These are phyloP conservation scores for Amphiprion ocellaris DNA, from an alignment of 2,113 vertebrate genomes.

Conservation along the genomic window DNA sequence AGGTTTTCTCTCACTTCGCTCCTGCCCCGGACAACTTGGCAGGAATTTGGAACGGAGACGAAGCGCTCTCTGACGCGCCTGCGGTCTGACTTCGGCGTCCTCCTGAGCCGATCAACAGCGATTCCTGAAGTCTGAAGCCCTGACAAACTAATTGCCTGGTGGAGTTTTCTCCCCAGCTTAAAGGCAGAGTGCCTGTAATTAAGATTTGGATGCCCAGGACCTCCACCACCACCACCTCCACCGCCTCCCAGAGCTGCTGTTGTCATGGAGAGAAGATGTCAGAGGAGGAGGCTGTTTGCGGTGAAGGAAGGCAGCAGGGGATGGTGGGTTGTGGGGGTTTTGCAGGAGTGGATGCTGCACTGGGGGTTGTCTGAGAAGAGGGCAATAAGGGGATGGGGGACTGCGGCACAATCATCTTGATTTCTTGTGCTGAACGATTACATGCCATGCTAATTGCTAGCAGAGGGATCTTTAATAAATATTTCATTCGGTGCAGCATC, in stretches of 20 bases:
- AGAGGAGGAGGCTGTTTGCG: constrained; percentile 60
- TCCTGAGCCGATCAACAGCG: constrained; percentile 61
- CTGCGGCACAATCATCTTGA: constrained; percentile 84
- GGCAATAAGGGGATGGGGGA: constrained; percentile 72
- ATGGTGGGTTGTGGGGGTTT: neutral
- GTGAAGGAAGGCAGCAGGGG: constrained; percentile 37
- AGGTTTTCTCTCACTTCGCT: constrained; percentile 50
- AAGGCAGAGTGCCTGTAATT: constrained; percentile 75
- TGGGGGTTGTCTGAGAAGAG: constrained; percentile 57
- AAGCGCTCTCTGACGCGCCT: constrained; percentile 60
- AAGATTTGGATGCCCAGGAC: constrained; percentile 81
- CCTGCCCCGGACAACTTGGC: constrained; percentile 71
- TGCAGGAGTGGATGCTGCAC: constrained; percentile 32
- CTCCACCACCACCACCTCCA: constrained; percentile 39
- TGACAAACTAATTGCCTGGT: constrained; percentile 68
- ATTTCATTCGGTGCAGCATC: constrained; percentile 87
- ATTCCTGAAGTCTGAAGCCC: constrained; percentile 58
- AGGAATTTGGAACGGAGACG: constrained; percentile 68
- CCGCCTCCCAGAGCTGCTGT: constrained; percentile 74
- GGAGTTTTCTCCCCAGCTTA: constrained; percentile 60
- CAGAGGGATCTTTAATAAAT: constrained; percentile 91
- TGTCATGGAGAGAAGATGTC: constrained; percentile 78
- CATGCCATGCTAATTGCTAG: constrained; percentile 88
- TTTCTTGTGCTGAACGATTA: constrained; percentile 86
- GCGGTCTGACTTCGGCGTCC: constrained; percentile 64